Percentiles rank a stretch among this genome's conserved stretches.
Evolutionary conservation across 2,888 invertebrate genomes (phyloP).

Genomic region (Megastigmus dorsalis): DNA sequence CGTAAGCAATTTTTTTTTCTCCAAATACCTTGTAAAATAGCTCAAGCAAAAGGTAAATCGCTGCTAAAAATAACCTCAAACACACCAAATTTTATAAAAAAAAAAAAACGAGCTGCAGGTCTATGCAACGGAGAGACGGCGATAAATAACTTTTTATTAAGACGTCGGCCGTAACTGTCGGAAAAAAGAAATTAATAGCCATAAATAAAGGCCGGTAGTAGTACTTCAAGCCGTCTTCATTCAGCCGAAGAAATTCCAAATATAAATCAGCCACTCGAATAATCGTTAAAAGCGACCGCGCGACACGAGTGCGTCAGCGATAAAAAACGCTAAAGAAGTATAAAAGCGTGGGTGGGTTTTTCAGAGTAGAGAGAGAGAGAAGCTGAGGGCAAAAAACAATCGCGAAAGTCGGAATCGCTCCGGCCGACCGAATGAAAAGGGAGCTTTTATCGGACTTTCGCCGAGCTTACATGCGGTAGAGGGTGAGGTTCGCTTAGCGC

Average conservation of each 20-base stretch:
- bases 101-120: no score
- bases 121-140: no score
- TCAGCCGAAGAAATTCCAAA: neutral
- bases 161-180: neutral
- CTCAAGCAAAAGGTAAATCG: no score
- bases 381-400: slow-evolving; percentile 8
- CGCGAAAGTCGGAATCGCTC: slow-evolving; percentile 44
- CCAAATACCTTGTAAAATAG: no score
- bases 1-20: no score
- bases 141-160: slow-evolving; percentile 1
- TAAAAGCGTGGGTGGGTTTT: neutral
- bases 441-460: slow-evolving; percentile 45
- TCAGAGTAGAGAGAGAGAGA: no score
- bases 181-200: neutral
- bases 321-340: slow-evolving; percentile 3
- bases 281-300: slow-evolving; percentile 17
- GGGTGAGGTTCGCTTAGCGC: slow-evolving; percentile 13
- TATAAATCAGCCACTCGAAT: slow-evolving; percentile 19
- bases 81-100: no score
- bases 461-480: slow-evolving; percentile 2
- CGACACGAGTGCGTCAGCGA: slow-evolving; percentile 14
- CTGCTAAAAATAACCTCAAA: no score
- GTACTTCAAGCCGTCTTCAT: neutral
- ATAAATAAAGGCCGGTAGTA: no score
- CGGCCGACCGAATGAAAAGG: slow-evolving; percentile 53